phyloP scores from a whole-genome alignment of 2,888 invertebrate species.

The Ophion ellenae region DNA sequence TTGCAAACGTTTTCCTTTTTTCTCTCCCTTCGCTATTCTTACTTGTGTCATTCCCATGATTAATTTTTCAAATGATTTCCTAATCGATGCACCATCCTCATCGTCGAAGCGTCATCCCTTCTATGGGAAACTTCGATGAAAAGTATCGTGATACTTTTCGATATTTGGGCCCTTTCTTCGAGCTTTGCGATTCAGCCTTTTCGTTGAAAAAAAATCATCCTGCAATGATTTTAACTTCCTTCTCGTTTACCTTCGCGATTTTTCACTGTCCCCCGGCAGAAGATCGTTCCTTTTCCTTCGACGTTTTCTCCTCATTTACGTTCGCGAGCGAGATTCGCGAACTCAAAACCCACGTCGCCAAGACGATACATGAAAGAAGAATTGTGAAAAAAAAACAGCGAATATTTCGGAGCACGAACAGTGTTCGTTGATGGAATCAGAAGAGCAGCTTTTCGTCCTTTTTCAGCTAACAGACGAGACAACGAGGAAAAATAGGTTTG shows the following conservation, averaged over 20 bases:
- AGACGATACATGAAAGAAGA: neutral
- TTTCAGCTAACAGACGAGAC: neutral
- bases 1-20: conserved; percentile 8
- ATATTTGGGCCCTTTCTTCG: neutral
- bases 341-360: neutral
- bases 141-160: conserved; percentile 35
- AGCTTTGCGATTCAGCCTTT: neutral
- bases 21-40: neutral
- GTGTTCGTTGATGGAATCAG: neutral
- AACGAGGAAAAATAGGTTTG: neutral
- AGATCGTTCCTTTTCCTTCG: conserved; percentile 37
- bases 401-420: neutral
- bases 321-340: conserved; percentile 40
- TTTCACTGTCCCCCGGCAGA: conserved; percentile 43
- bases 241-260: neutral
- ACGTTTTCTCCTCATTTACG: conserved; percentile 59
- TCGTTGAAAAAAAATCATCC: neutral
- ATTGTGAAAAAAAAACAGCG: neutral
- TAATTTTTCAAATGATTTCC: neutral
- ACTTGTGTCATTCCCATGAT: neutral
- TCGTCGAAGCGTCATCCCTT: neutral
- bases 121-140: conserved; percentile 1
- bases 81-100: neutral
- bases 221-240: neutral
- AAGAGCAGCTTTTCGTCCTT: neutral